Percentiles rank a stretch among this genome's conserved stretches.
Conservation (phyloP, 2,888 invertebrate genomes). For the Drosophila nr. perissopoda region DNA sequence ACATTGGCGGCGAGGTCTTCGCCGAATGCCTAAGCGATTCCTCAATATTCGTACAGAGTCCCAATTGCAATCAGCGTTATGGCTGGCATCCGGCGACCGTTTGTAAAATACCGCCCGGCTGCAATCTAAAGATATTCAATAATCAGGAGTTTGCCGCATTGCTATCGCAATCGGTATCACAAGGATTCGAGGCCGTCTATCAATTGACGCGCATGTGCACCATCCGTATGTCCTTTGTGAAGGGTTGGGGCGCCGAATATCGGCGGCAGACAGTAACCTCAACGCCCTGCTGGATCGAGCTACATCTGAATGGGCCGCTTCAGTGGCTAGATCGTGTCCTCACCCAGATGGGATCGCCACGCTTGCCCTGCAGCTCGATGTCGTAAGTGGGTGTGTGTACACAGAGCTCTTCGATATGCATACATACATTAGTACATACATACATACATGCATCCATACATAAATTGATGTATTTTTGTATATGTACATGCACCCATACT, state of each 20-base stretch:
- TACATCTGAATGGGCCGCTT: constrained; percentile 98
- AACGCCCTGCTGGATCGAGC: constrained; percentile 99
- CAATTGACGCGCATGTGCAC: constrained; percentile 99
- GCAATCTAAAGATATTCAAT: constrained; percentile 99
- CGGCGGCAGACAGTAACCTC: constrained; percentile 98
- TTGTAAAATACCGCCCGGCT: constrained; percentile 99
- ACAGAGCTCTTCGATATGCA: constrained; percentile 19
- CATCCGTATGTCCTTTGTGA: constrained; percentile 99
- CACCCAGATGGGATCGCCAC: constrained; percentile 98
- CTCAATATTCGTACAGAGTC: constrained; percentile 98
- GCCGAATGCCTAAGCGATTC: constrained; percentile 98
- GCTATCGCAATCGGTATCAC: constrained; percentile 96
- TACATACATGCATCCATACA: background rate
- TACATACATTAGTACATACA: constrained; percentile 1
- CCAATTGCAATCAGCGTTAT: constrained; percentile 98
- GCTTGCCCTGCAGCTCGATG: constrained; percentile 98
- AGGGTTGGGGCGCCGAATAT: constrained; percentile 99
- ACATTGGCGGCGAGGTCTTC: constrained; percentile 98
- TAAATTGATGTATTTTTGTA: background rate
- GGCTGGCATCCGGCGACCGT: constrained; percentile 99
- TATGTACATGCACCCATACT: constrained; percentile 9
- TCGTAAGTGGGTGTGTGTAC: constrained; percentile 86
- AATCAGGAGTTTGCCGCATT: constrained; percentile 99
- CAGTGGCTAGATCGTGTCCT: constrained; percentile 99
- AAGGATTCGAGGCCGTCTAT: constrained; percentile 99